These are phyloP conservation scores for Aplysina aerophoba DNA, from an alignment of 37 sponge, comb jelly and placozoan species.

Conservation along the genomic window DNA sequence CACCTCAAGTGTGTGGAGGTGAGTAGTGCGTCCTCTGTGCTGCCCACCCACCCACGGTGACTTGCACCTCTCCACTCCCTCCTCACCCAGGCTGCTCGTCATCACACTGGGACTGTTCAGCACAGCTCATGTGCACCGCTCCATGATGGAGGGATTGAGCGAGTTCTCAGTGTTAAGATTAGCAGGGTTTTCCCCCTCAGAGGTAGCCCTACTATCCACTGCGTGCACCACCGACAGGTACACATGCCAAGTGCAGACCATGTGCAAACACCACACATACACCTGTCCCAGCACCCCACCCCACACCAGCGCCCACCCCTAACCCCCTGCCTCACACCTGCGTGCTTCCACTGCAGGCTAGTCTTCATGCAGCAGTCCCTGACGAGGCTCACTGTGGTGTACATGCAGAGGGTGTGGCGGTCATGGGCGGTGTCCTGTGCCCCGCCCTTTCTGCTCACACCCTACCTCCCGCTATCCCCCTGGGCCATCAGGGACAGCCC, in stretches of 20 bases:
- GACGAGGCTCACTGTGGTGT: slow-evolving; percentile 33
- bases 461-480: slow-evolving; percentile 37
- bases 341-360: slow-evolving; percentile 36
- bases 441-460: slow-evolving; percentile 63
- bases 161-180: slow-evolving; percentile 65
- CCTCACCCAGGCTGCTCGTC: slow-evolving; percentile 36
- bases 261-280: neutral
- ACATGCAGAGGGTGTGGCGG: slow-evolving; percentile 53
- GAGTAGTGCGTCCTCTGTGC: neutral
- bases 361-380: slow-evolving; percentile 14
- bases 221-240: slow-evolving; percentile 48
- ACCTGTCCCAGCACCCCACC: neutral
- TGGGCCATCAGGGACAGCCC: slow-evolving; percentile 46
- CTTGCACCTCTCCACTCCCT: neutral
- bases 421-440: slow-evolving; percentile 16
- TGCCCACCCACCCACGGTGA: neutral
- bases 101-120: slow-evolving; percentile 52
- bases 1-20: slow-evolving; percentile 6
- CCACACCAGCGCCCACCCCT: neutral
- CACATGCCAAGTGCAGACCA: neutral
- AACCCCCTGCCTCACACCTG: neutral
- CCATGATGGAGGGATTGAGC: slow-evolving; percentile 6
- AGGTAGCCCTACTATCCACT: slow-evolving; percentile 43
- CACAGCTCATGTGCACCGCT: slow-evolving; percentile 45
- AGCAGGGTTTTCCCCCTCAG: slow-evolving; percentile 38